Evolutionary conservation across 2,888 invertebrate genomes (phyloP), one percentile per base, ranked within the genome.

Genomic region (Amaurobius ferox): DNA sequence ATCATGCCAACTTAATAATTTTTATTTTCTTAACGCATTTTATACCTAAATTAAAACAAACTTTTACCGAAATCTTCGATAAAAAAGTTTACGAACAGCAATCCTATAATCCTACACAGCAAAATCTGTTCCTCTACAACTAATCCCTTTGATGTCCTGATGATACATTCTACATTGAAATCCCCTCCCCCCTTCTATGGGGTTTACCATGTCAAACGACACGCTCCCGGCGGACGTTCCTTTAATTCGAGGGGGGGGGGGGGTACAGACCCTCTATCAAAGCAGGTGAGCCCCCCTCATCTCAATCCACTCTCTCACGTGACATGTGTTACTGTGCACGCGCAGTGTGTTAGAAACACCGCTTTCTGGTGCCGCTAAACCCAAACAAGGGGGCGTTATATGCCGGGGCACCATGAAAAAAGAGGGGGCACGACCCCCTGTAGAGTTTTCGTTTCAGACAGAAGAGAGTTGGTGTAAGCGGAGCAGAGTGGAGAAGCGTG

Each of bases 121-220:
- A 44, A 44, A 44, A 44, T 44, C 44, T 44, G 44, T 44, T 16
- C 9, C 16, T 11, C 16, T 44, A 13, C 44, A 44, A 44, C 44
- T 44, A 55, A 55, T n/a, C 23, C 2, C 23, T 1, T 3, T 23
- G 55, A 55, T 23, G 55, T 6, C 6, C 1, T 23, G 55, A 55
- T 23, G 55, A 23, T 23, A 55, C 23, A 55, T 55, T 55, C 16
- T 3, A 55, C 2, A 23, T 23, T 55, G 23, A 55, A 16, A 55
- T 55, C 23, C 23, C 19, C 2, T 23, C 23, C 23, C 23, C 23
- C 19, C 2, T 23, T 55, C 23, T 23, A 55, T 55, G 55, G 55
- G 77, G 48, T 74, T 30, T 77, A 64, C 32, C 67, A 74, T 80
- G 80, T 80, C 80, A 80, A 68, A 80, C 80, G 68, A 80, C 80